These are phyloP conservation scores for Bellardia bayeri DNA, from an alignment of 2,888 invertebrate genomes.

Conservation along the genomic window DNA sequence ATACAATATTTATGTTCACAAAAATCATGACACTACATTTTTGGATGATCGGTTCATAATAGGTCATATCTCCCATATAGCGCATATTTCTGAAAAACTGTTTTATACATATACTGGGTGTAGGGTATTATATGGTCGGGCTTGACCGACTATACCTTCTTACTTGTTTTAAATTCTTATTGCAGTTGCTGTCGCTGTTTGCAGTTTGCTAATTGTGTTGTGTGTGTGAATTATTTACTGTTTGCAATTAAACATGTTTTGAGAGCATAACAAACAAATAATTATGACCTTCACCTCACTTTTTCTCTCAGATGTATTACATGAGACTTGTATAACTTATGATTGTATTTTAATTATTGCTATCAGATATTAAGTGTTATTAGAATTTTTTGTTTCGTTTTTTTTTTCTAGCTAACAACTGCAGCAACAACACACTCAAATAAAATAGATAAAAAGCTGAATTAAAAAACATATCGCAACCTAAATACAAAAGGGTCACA, in stretches of 20 bases:
- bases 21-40: no score
- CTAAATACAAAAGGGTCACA: no score
- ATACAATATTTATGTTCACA: no score
- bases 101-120: no score
- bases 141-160: no score
- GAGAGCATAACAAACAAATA: slow-evolving; percentile 70
- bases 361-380: slow-evolving; percentile 30
- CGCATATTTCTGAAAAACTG: no score
- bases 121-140: no score
- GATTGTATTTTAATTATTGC: slow-evolving; percentile 63
- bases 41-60: no score
- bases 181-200: slow-evolving; percentile 17
- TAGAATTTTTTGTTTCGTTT: slow-evolving; percentile 9
- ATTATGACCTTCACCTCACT: slow-evolving; percentile 74
- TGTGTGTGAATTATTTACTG: slow-evolving; percentile 33
- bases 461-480: not conserved
- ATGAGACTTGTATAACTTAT: slow-evolving; percentile 43
- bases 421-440: not conserved
- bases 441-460: not conserved
- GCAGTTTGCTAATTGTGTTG: slow-evolving; percentile 1
- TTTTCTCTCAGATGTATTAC: slow-evolving; percentile 52
- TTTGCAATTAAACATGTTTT: slow-evolving; percentile 72
- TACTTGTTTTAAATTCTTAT: slow-evolving; percentile 1
- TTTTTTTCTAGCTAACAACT: not conserved
- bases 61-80: no score